These are phyloP conservation scores for Sesamia inferens DNA, from an alignment of 2,888 invertebrate species.

Conservation along the genomic window DNA sequence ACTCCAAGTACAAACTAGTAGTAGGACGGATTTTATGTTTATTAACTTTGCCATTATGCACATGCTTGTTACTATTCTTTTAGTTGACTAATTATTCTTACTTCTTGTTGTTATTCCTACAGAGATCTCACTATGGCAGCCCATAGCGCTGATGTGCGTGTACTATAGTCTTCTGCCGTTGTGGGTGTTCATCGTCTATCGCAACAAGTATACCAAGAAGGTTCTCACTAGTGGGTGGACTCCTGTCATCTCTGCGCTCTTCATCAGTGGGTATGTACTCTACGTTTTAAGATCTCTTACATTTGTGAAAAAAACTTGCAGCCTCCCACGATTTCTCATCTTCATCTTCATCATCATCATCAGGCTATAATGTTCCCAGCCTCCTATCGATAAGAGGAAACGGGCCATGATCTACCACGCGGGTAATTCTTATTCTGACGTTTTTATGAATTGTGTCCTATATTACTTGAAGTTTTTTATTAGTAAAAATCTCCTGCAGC, in stretches of 20 bases:
- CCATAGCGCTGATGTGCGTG: conserved; percentile 92
- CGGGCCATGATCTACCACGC: too few relatives aligned
- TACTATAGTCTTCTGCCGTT: conserved; percentile 95
- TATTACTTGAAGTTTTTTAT: neutral
- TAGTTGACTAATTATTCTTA: too few relatives aligned
- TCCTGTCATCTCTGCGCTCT: conserved; percentile 97
- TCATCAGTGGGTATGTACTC: conserved; percentile 96
- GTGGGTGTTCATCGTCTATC: conserved; percentile 95
- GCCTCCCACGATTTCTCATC: neutral
- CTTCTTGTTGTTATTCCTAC: conserved; percentile 60
- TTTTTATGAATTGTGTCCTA: too few relatives aligned
- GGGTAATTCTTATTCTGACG: too few relatives aligned
- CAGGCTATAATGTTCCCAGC: too few relatives aligned
- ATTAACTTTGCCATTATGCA: neutral
- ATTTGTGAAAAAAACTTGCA: neutral
- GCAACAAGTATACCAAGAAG: conserved; percentile 95
- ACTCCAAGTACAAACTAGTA: neutral
- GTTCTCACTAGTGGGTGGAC: conserved; percentile 98
- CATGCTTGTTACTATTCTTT: too few relatives aligned
- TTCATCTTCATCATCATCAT: too few relatives aligned
- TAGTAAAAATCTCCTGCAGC: too few relatives aligned
- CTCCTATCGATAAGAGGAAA: too few relatives aligned
- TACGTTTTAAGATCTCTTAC: neutral
- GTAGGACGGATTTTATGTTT: neutral
- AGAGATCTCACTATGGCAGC: conserved; percentile 93